phyloP scores from a whole-genome alignment of 2,888 invertebrate species.

The Agriopis marginaria region DNA sequence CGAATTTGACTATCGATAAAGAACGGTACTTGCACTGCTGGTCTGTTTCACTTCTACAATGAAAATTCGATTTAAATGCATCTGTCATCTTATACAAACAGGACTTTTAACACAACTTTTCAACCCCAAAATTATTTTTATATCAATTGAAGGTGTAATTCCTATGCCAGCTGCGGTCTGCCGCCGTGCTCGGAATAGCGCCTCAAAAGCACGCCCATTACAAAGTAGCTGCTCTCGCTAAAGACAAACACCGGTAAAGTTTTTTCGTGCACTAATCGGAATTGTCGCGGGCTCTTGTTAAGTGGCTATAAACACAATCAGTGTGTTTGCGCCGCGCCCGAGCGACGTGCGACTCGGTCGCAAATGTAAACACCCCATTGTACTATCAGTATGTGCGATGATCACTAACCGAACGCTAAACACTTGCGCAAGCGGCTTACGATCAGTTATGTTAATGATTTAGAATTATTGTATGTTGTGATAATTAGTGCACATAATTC shows the following conservation, averaged over 20 bases:
- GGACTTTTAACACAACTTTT: no score
- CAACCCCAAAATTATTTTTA: no score
- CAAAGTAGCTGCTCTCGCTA: slow-evolving; percentile 77
- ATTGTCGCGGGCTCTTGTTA: slow-evolving; percentile 80
- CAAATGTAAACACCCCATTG: slow-evolving; percentile 72
- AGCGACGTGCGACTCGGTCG: slow-evolving; percentile 68
- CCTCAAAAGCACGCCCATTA: slow-evolving; percentile 55
- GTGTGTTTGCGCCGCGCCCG: slow-evolving; percentile 77
- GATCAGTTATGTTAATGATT: slow-evolving; percentile 46
- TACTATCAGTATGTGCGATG: slow-evolving; percentile 62
- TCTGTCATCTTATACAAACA: no score
- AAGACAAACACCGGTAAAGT: slow-evolving; percentile 73
- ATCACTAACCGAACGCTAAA: slow-evolving; percentile 78
- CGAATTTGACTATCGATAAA: no score
- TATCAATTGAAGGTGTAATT: no score
- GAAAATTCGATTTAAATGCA: no score
- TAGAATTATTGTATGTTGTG: slow-evolving; percentile 29
- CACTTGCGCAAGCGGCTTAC: slow-evolving; percentile 71
- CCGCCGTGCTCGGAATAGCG: neutral
- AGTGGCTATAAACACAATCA: slow-evolving; percentile 86
- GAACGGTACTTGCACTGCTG: no score
- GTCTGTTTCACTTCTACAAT: no score
- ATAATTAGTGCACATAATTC: slow-evolving; percentile 4
- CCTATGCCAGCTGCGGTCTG: neutral
- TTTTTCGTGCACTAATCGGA: slow-evolving; percentile 83